These are phyloP conservation scores for Pteropus rufus DNA, from an alignment of 2,797 vertebrate genomes.

Conservation along the genomic window DNA sequence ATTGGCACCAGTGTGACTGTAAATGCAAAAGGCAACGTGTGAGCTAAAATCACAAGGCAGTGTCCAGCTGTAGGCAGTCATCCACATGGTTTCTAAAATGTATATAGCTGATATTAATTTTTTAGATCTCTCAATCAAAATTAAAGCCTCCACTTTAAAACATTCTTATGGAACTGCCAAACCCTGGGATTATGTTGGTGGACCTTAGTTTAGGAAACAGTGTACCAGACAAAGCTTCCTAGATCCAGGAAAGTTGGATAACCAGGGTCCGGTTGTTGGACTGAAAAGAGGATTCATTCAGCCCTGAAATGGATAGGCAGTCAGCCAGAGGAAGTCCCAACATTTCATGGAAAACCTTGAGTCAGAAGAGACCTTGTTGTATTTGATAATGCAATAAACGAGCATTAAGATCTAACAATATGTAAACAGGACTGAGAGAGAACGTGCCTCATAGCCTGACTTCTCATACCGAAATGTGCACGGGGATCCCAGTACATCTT, in stretches of 20 bases:
- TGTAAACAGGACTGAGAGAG: background rate
- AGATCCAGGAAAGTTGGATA: background rate
- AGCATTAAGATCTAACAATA: background rate
- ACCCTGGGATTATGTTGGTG: background rate
- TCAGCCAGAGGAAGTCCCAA: background rate
- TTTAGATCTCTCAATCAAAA: background rate
- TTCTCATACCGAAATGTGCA: background rate
- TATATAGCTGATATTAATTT: background rate
- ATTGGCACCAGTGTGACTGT: conserved; percentile 6
- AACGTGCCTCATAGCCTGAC: background rate
- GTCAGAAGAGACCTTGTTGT: background rate
- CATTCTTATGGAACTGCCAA: background rate
- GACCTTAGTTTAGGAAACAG: background rate
- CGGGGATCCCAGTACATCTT: background rate
- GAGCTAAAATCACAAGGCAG: background rate
- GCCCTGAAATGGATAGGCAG: background rate
- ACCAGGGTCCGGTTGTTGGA: background rate
- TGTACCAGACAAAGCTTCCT: background rate
- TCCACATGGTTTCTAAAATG: background rate
- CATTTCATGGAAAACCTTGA: background rate
- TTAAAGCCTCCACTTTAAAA: background rate
- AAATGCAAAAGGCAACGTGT: background rate
- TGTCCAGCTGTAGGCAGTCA: background rate
- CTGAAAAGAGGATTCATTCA: background rate
- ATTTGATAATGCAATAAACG: background rate